Evolutionary conservation across 2,113 vertebrate genomes (phyloP), one percentile per base, ranked within the genome.

Genomic region (Australoheros scitulus): DNA sequence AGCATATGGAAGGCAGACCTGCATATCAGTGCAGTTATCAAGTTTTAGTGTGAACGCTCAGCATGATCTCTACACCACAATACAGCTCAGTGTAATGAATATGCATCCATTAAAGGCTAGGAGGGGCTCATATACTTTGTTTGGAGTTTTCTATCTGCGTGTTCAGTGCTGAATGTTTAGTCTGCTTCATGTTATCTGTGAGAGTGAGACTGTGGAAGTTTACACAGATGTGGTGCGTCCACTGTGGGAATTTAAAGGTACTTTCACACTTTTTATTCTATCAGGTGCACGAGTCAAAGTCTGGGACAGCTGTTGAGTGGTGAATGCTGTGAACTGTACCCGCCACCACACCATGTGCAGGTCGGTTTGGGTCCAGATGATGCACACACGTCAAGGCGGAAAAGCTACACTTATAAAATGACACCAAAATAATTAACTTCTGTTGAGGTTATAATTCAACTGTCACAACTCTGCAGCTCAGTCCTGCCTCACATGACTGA

Each of bases 1-100:
- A 93, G 94, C 95, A 95, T 93, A 93, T 90, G 94, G 93, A 89
- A 92, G 64, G 88, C 82, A 92, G 81, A 91, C 84, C 90, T 80
- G 85, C 77, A 60, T 63, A 88, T 82, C 82, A 72, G 68, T 58
- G 76, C 81, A 87, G 76, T 89, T 90, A 91, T 91, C 70, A 89
- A 87, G 91, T 92, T 91, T 84, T 70, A 87, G 82, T 83, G 83
- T 84, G 90, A 77, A 58, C 34, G 81, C 89, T 72, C 87, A 80
- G 74, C 26, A 3, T 85, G 77, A 89, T 87, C 83, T 80, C 84
- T 32, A 75, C 87, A 74, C 81, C 43, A 80, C 86, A 76, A 76
- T 72, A 84, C 75, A 18, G 47, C 77, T 86, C 55, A 61, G 34
- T 58, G 70, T 85, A 87, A 91, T 92, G 81, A 92, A 87, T 87